Evolutionary conservation across 2,113 vertebrate genomes (phyloP).

Genomic region (Otolemur garnettii): DNA sequence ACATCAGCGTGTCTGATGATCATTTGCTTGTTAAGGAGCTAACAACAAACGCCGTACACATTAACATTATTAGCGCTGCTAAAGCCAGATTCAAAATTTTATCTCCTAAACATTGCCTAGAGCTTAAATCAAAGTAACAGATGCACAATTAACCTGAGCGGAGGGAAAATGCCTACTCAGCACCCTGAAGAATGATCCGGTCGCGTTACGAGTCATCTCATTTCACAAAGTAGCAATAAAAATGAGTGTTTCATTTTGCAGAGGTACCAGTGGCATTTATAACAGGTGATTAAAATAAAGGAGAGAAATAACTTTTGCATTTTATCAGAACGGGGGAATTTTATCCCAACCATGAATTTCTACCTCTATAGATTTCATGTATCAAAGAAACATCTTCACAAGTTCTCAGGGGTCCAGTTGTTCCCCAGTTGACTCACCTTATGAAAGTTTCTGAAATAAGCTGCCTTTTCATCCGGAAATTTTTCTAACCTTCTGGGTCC

Average conservation of each 20-base stretch:
- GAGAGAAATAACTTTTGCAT: slow-evolving; percentile 70
- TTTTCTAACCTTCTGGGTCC: slow-evolving; percentile 97
- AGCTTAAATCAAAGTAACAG: slow-evolving; percentile 69
- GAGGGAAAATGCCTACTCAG: slow-evolving; percentile 68
- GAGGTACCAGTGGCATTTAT: slow-evolving; percentile 70
- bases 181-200: slow-evolving; percentile 44
- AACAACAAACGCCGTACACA: background rate
- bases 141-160: slow-evolving; percentile 77
- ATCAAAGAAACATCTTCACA: slow-evolving; percentile 57
- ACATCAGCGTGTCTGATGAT: background rate
- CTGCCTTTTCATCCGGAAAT: slow-evolving; percentile 99
- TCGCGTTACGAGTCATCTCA: slow-evolving; percentile 73
- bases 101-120: background rate
- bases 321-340: slow-evolving; percentile 55
- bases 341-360: slow-evolving; percentile 32
- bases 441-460: slow-evolving; percentile 98
- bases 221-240: slow-evolving; percentile 78
- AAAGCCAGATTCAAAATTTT: background rate
- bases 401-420: background rate
- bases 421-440: slow-evolving; percentile 90
- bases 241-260: slow-evolving; percentile 66
- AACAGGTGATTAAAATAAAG: slow-evolving; percentile 75
- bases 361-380: slow-evolving; percentile 60
- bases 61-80: background rate
- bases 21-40: background rate